Evolutionary conservation across 2,888 invertebrate genomes (phyloP).

Genomic region (Heliconius hortense): DNA sequence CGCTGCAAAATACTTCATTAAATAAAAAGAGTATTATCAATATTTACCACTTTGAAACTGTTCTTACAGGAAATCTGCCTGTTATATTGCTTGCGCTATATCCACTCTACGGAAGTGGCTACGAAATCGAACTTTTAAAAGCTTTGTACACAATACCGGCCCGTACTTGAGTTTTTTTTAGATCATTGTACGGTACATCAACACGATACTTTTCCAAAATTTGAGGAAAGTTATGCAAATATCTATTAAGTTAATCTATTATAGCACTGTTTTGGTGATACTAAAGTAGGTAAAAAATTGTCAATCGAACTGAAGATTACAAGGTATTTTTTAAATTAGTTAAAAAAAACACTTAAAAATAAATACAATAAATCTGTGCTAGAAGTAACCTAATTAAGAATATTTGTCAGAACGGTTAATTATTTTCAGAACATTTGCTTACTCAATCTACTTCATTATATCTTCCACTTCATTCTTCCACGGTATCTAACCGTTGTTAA

Average conservation of each 20-base stretch:
- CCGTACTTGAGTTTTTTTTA: conserved; percentile 23
- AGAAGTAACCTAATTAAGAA: neutral
- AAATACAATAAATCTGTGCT: neutral
- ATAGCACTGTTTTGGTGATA: neutral
- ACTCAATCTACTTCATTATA: conserved; percentile 14
- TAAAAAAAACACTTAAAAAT: too few species aligned
- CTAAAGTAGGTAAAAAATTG: neutral
- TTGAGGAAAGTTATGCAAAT: neutral
- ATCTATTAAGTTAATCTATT: neutral
- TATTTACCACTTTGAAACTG: conserved; percentile 10
- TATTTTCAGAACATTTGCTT: conserved; percentile 6
- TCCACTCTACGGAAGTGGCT: conserved; percentile 31
- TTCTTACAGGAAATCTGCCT: conserved; percentile 18
- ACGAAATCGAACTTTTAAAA: conserved; percentile 43
- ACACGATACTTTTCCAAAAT: conserved; percentile 6
- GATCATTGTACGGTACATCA: conserved; percentile 1
- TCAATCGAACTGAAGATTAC: neutral
- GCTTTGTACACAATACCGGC: conserved; percentile 41
- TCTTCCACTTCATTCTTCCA: neutral
- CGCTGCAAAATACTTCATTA: neutral
- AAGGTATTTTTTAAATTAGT: too few species aligned
- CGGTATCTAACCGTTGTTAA: conserved; percentile 27
- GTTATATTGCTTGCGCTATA: conserved; percentile 30
- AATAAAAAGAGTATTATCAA: neutral
- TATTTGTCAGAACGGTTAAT: neutral